Conservation (phyloP, 2,888 invertebrate species). For the Oxycera nigricornis region DNA sequence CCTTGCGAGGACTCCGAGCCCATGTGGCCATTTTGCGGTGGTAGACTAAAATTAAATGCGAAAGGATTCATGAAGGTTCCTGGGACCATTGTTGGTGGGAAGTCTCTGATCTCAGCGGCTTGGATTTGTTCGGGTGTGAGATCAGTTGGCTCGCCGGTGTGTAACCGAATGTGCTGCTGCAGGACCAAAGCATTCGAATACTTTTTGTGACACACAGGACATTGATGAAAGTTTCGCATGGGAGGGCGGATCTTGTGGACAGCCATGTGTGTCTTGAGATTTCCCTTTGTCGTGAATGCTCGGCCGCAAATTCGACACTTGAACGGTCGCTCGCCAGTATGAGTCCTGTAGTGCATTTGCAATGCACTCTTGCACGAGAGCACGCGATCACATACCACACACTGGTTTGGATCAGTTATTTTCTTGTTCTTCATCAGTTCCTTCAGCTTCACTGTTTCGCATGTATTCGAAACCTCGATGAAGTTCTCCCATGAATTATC, state of each 20-base stretch:
- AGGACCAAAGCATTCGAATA: constrained; percentile 92
- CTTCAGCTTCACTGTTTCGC: constrained; percentile 95
- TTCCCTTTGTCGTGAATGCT: constrained; percentile 98
- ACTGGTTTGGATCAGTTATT: constrained; percentile 96
- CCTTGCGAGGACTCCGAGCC: constrained; percentile 62
- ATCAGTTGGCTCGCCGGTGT: constrained; percentile 88
- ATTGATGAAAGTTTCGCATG: constrained; percentile 91
- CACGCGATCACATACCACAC: constrained; percentile 95
- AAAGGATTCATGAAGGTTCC: constrained; percentile 61
- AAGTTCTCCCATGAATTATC: constrained; percentile 97
- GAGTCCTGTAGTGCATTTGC: constrained; percentile 90
- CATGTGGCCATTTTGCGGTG: constrained; percentile 55
- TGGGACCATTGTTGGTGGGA: constrained; percentile 67
- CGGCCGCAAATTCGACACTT: constrained; percentile 97
- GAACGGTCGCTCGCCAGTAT: constrained; percentile 75
- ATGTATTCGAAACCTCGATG: constrained; percentile 87
- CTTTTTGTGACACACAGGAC: constrained; percentile 97
- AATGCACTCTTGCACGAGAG: constrained; percentile 96
- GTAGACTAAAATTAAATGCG: constrained; percentile 59
- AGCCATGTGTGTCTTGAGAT: constrained; percentile 99
- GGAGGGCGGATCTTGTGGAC: constrained; percentile 97
- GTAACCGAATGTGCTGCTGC: constrained; percentile 94
- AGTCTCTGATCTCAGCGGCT: constrained; percentile 84
- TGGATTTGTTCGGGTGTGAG: constrained; percentile 85
- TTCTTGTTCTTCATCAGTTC: constrained; percentile 97